Base-by-base conservation (phyloP, 2,888 invertebrate genomes). In the Oxystoma pomonae region DNA sequence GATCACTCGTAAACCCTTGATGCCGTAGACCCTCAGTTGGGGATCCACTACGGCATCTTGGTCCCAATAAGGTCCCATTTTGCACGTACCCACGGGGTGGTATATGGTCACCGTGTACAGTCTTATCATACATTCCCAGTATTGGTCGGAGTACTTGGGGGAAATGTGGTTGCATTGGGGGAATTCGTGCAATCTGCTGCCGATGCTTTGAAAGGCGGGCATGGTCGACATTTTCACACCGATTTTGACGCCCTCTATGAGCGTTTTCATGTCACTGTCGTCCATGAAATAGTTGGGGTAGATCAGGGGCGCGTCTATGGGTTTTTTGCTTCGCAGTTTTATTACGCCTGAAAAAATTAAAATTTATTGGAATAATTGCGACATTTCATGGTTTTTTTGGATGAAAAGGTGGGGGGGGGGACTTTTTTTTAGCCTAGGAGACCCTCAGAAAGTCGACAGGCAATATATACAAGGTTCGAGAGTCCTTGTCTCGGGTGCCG, bases 241-340 rank as follows among this genome's bases (percentile, higher is more conserved):
- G 18, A 94, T 90, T 79, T 94, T 95, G 0, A 90, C 92, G 0
- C 94, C 94, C 80, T 94, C 94, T 0, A 94, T 83, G 52, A 95
- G 78, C 0, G 89, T 90, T 66, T 89, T 89, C 67, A 92, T 83
- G 71, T 98, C 98, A 66, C 86, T 82, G 18, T 91, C 87, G 61
- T 94, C 91, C 17, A 86, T 80, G 73, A 98, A 87, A 76, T 98
- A 98, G 76, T 97, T 97, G 0, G 97, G 94, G 72, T 94, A 90
- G 61, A 98, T 94, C 64, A 91, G 84, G 0, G 98, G 98, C 72
- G 92, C 91, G 63, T 94, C 91, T 70, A 90, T 89, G 0, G 97
- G 96, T 78, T 94, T 91, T 16, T 86, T 86, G 69, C 92, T 92
- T 7, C 91, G 85, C 18, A 98, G 78, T 70, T 88, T 90, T 20